These are phyloP conservation scores for Yoshiicerus persimilis DNA, from an alignment of 1,140 invertebrate genomes.

Conservation along the genomic window DNA sequence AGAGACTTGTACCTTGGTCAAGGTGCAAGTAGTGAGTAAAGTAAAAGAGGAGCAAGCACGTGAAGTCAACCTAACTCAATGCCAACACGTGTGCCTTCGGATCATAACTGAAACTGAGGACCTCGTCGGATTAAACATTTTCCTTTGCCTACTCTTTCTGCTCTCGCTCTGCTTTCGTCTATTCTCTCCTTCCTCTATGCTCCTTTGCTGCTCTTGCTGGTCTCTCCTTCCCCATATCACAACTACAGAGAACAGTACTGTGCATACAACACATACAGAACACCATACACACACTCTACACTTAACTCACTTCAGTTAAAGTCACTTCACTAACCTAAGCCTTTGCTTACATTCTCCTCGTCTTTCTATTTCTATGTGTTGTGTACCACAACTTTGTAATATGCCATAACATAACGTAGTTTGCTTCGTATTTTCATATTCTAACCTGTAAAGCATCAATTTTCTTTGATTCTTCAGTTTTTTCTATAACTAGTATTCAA, in stretches of 20 bases:
- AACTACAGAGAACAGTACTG: neutral
- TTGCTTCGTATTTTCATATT: neutral
- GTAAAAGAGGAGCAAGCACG: constrained; percentile 37
- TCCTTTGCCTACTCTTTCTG: neutral
- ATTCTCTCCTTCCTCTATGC: neutral
- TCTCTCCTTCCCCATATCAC: constrained; percentile 11
- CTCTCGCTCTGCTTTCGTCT: neutral
- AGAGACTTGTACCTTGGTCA: constrained; percentile 41
- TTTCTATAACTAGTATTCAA: no score
- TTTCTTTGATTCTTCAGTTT: neutral
- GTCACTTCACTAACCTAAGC: neutral
- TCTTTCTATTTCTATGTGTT: neutral
- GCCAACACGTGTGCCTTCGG: constrained; percentile 44
- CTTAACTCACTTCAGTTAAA: neutral
- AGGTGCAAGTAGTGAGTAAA: constrained; percentile 42
- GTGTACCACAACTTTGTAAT: no score
- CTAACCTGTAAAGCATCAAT: neutral
- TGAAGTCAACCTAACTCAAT: constrained; percentile 38
- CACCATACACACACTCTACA: neutral
- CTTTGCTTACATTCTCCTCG: neutral
- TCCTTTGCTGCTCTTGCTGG: neutral
- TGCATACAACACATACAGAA: neutral
- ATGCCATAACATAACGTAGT: no score
- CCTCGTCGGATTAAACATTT: constrained; percentile 40
- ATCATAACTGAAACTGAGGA: constrained; percentile 44